These are phyloP conservation scores for Athene cunicularia DNA, from an alignment of 2,113 vertebrate genomes.

Conservation along the genomic window DNA sequence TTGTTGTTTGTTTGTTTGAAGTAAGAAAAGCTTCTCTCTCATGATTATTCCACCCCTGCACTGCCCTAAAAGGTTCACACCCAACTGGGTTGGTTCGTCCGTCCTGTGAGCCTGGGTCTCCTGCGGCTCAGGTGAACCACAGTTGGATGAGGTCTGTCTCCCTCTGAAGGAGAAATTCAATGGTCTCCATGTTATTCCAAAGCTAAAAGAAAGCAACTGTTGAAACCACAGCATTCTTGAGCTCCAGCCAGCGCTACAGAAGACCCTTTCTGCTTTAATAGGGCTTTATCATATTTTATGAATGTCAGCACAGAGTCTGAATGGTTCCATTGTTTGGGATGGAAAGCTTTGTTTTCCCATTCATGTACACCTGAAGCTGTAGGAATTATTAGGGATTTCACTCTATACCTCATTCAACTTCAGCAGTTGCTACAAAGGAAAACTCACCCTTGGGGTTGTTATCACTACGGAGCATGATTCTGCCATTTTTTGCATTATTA, in stretches of 20 bases:
- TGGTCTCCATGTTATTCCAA: background rate
- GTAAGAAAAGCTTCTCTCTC: background rate
- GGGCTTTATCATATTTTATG: constrained; percentile 52
- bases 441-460: background rate
- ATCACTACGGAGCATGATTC: background rate
- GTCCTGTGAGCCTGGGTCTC: background rate
- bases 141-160: background rate
- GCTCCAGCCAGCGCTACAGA: background rate
- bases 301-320: constrained; percentile 39
- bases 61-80: background rate
- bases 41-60: background rate
- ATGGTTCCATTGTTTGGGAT: constrained; percentile 40
- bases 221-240: constrained; percentile 62
- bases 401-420: background rate
- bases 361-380: background rate
- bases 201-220: constrained; percentile 41
- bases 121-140: background rate
- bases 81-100: rapidly evolving
- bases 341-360: constrained; percentile 38
- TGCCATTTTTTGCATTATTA: background rate
- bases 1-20: background rate
- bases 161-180: background rate
- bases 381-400: background rate
- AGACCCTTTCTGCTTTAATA: constrained; percentile 24
- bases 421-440: background rate